A percentile compares a stretch with the other conserved stretches of the same genome.
phyloP scores from a whole-genome alignment of 2,888 invertebrate genomes.

The Rhingia campestris region DNA sequence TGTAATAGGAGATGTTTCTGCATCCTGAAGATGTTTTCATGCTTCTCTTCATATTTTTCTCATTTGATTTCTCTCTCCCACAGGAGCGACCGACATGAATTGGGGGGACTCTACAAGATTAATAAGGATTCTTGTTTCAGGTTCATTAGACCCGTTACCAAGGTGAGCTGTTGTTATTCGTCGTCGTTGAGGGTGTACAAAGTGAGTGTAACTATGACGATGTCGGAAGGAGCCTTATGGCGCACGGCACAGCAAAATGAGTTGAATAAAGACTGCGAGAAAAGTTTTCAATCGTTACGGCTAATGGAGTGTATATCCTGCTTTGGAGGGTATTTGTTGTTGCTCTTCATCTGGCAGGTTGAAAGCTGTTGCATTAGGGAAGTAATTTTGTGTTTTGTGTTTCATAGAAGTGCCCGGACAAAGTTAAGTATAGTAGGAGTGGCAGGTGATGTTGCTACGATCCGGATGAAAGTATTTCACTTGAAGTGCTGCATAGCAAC shows the following conservation, averaged over 20 bases:
- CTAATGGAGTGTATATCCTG: constrained; percentile 57
- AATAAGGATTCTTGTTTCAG: constrained; percentile 66
- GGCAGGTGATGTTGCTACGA: constrained; percentile 17
- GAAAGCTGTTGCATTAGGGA: constrained; percentile 33
- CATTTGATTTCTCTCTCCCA: constrained; percentile 6
- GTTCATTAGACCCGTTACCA: constrained; percentile 67
- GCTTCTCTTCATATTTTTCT: constrained; percentile 40
- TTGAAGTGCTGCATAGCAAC: constrained; percentile 18
- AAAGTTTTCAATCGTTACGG: constrained; percentile 53
- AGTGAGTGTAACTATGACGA: constrained; percentile 25
- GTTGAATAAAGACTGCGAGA: constrained; percentile 33
- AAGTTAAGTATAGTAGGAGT: neutral
- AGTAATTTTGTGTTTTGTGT: constrained; percentile 7
- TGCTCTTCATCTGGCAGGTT: constrained; percentile 1
- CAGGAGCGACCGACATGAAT: neutral
- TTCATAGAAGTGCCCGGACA: neutral
- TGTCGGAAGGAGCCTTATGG: constrained; percentile 41
- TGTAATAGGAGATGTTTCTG: constrained; percentile 38
- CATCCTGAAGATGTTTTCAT: constrained; percentile 41
- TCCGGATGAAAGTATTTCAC: constrained; percentile 6
- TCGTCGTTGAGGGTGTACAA: neutral
- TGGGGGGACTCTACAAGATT: constrained; percentile 24
- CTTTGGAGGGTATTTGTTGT: constrained; percentile 4
- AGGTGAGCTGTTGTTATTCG: constrained; percentile 38
- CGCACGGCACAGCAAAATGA: constrained; percentile 10